These are phyloP conservation scores for Ypsolopha scabrella DNA, from an alignment of 2,888 invertebrate genomes.

Conservation along the genomic window DNA sequence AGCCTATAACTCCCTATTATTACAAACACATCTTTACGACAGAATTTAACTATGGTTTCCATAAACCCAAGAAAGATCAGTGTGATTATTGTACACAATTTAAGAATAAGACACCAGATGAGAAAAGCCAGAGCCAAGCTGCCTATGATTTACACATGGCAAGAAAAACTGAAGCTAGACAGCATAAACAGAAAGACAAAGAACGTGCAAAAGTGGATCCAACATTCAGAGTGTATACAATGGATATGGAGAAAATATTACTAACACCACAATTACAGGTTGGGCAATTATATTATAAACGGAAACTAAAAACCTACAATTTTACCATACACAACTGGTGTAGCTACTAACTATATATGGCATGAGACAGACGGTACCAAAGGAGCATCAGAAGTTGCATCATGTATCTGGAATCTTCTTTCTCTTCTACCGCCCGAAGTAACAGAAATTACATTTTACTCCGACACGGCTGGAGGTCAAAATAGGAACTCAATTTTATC, in stretches of 20 bases:
- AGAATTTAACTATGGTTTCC: conserved; percentile 11
- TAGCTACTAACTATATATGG: neutral
- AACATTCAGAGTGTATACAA: neutral
- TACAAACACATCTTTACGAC: conserved; percentile 9
- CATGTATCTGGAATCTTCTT: conserved; percentile 2
- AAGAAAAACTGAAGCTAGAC: conserved; percentile 1
- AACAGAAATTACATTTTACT: conserved; percentile 3
- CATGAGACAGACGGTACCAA: conserved; percentile 3
- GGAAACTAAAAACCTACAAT: neutral
- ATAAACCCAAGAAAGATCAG: conserved; percentile 9
- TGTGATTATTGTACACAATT: conserved; percentile 9
- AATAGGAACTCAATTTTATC: neutral
- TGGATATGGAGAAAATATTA: conserved; percentile 5
- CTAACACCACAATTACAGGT: neutral
- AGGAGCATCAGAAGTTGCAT: conserved; percentile 4
- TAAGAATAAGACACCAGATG: conserved; percentile 5
- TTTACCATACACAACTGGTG: neutral
- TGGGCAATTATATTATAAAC: neutral
- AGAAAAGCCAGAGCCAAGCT: conserved; percentile 1
- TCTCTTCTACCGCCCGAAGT: neutral
- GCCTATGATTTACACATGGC: conserved; percentile 3
- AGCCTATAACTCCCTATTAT: conserved; percentile 6
- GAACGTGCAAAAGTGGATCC: conserved; percentile 1
- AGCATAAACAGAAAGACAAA: conserved; percentile 3
- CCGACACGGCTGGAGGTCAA: conserved; percentile 3